Base-by-base conservation (phyloP, 2,888 invertebrate genomes). In the Protodeltote pygarga region DNA sequence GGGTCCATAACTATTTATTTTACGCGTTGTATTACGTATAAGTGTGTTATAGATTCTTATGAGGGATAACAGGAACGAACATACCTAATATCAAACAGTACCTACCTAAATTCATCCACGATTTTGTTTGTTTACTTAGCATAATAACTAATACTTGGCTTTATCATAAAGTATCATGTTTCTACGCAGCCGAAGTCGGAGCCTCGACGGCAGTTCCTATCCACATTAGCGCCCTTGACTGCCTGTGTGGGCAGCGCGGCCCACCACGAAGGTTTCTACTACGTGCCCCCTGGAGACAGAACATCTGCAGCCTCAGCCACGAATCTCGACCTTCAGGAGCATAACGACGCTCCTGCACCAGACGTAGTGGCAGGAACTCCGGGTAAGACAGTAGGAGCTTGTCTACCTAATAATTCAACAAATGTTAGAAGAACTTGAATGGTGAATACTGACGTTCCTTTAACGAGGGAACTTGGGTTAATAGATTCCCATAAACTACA, bases 301-400 rank as follows among this genome's bases (percentile, higher is more conserved):
- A 93, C 93, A 13, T 93, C 94, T 0, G 89, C 94, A 0, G 93
- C 94, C 0, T 93, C 94, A 55, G 80, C 85, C 3, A 94, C 94
- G 1, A 94, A 93, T 31, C 92, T 95, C 35, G 94, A 95, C 4
- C 93, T 96, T 1, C 87, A 87, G 11, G 89, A 91, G 21, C 87
- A 87, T 48, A 83, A 61, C 25, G 93, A 94, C 49, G 93, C 93
- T 13, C 93, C 94, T 2, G 95, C 96, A 0, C 97, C 97, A 0
- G 97, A 97, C 74, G 95, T 97, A 0, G 93, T 97, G 6, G 96
- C 95, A 31, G 97, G 95, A 0, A 95, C 95, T 0, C 95, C 95
- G 54, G 93, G 93, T 79, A 77, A 52, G 41, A 24, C 31, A 19
- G 28, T 45, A 52, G 51, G 45, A n/a, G n/a, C n/a, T n/a, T n/a